phyloP scores from a whole-genome alignment of 2,113 vertebrate genomes.

The Strigops habroptila region DNA sequence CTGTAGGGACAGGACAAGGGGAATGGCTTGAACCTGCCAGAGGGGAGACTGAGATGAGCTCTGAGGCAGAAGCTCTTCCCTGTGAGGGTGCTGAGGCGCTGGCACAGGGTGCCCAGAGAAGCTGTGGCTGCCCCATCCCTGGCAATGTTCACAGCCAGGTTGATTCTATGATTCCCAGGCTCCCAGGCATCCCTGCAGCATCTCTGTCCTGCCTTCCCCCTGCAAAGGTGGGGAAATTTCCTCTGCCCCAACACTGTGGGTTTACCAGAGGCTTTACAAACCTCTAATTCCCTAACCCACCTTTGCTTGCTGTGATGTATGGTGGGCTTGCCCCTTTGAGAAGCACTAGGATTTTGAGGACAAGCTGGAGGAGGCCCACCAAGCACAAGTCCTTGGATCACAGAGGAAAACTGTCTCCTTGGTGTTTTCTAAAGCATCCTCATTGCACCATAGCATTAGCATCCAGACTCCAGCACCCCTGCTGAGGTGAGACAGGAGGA shows the following conservation, averaged over 20 bases:
- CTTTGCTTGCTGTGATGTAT: not conserved
- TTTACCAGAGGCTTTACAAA: not conserved
- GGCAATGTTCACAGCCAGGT: not conserved
- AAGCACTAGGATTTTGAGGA: not conserved
- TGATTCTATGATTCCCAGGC: not conserved
- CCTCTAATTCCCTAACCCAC: not conserved
- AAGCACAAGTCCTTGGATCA: not conserved
- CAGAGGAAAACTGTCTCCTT: not conserved
- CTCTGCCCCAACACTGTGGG: not conserved
- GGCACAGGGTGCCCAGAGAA: not conserved
- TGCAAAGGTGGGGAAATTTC: not conserved
- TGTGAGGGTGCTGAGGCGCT: not conserved
- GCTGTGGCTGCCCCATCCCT: not conserved
- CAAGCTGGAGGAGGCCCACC: not conserved
- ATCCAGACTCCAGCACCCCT: not conserved
- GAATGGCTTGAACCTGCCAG: no score
- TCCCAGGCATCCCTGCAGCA: not conserved
- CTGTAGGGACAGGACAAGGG: not conserved
- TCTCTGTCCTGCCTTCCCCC: not conserved
- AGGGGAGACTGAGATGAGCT: no score
- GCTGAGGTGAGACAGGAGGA: fast-evolving
- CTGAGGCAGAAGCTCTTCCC: no score
- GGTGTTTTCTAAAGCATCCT: not conserved
- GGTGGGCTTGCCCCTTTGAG: not conserved
- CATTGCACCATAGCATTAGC: fast-evolving